These are phyloP conservation scores for Gallinago solitaria DNA, from an alignment of 2,797 vertebrate species.

Conservation along the genomic window DNA sequence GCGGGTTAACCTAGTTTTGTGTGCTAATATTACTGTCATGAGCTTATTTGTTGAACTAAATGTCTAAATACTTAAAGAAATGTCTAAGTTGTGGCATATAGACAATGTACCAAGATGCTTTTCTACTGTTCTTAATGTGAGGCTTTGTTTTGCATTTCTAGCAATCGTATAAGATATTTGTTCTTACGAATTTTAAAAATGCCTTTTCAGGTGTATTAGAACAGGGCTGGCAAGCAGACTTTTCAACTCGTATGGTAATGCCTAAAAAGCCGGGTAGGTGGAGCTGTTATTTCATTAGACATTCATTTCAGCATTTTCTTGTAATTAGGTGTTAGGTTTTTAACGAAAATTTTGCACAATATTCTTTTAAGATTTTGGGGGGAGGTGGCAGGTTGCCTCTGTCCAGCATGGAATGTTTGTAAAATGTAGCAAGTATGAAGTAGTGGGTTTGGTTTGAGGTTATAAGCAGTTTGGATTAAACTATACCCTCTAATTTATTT, in stretches of 20 bases:
- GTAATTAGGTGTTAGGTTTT: background rate
- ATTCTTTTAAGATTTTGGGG: background rate
- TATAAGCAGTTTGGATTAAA: background rate
- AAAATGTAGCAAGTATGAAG: background rate
- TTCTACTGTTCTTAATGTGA: background rate
- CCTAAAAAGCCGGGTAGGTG: conserved; percentile 96
- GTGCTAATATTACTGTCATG: background rate
- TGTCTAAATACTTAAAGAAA: background rate
- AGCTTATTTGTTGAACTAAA: background rate
- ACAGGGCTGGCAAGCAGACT: conserved; percentile 96
- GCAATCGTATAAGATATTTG: background rate
- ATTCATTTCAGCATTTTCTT: background rate
- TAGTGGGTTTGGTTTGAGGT: background rate
- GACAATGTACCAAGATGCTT: background rate
- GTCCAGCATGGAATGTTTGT: background rate
- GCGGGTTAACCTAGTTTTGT: background rate
- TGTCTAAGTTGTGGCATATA: background rate
- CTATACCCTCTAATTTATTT: background rate
- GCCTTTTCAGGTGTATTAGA: conserved; percentile 85
- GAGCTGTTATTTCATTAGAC: conserved; percentile 54
- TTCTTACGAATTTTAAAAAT: background rate
- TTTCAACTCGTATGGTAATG: conserved; percentile 93
- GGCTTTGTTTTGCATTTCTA: background rate
- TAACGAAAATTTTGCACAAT: background rate
- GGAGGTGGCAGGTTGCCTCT: background rate